Conservation (phyloP, 1,140 invertebrate species). For the Zaprionus tsacasi region DNA sequence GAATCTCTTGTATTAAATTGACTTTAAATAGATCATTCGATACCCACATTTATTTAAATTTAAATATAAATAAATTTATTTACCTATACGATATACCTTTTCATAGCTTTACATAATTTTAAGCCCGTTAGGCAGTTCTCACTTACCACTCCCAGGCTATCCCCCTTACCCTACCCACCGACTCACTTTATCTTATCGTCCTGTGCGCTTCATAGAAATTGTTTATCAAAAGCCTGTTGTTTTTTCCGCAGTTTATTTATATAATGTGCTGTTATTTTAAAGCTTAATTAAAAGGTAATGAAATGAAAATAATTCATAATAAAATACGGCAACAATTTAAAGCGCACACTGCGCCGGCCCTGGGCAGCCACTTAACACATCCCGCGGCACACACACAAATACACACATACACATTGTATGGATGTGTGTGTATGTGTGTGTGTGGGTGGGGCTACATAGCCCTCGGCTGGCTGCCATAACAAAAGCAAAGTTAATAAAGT, state of each 20-base stretch:
- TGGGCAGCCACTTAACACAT: slow-evolving; percentile 15
- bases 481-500: slow-evolving; percentile 70
- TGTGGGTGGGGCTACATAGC: slow-evolving; percentile 3
- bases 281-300: slow-evolving; percentile 60
- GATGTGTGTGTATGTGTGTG: neutral
- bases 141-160: neutral
- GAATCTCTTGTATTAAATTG: too few relatives aligned
- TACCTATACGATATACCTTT: neutral
- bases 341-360: slow-evolving; percentile 16
- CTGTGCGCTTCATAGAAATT: neutral
- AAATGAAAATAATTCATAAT: slow-evolving; percentile 61
- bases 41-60: neutral
- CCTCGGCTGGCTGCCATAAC: slow-evolving; percentile 28
- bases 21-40: neutral
- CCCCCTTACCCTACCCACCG: neutral
- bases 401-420: neutral
- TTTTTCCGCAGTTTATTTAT: slow-evolving; percentile 44
- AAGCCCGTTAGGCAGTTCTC: too few relatives aligned
- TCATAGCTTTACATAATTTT: too few relatives aligned
- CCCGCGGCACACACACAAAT: neutral
- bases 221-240: slow-evolving; percentile 12
- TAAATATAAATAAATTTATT: too few relatives aligned
- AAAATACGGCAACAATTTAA: slow-evolving; percentile 33
- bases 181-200: neutral
- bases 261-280: slow-evolving; percentile 51